Percentiles rank a stretch among this genome's conserved stretches.
Conservation (phyloP, 2,797 vertebrate species). For the Yasuhikotakia modesta region DNA sequence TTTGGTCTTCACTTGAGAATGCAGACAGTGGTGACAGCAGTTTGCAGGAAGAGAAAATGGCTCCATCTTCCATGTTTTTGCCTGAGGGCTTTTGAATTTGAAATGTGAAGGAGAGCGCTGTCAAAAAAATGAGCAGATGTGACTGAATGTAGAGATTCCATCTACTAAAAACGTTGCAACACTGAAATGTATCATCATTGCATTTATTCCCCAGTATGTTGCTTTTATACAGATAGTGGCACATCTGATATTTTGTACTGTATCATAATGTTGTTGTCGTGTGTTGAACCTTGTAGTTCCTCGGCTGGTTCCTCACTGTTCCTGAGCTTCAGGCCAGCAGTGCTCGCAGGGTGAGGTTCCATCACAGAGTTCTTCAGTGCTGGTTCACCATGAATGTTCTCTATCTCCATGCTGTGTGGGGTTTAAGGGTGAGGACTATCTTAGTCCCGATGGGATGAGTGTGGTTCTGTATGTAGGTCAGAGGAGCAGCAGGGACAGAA, state of each 20-base stretch:
- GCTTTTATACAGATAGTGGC: neutral
- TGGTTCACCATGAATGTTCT: slow-evolving; percentile 41
- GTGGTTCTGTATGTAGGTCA: slow-evolving; percentile 52
- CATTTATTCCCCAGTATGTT: neutral
- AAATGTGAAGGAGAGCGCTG: slow-evolving; percentile 28
- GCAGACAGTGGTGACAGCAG: slow-evolving; percentile 72
- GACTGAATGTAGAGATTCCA: slow-evolving; percentile 3
- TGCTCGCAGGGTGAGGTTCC: slow-evolving; percentile 52
- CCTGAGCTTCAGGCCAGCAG: slow-evolving; percentile 55
- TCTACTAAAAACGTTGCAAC: slow-evolving; percentile 4
- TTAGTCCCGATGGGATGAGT: slow-evolving; percentile 29
- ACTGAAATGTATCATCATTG: neutral
- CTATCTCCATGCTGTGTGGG: slow-evolving; percentile 39
- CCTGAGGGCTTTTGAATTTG: slow-evolving; percentile 65
- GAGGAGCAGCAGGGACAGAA: slow-evolving; percentile 36
- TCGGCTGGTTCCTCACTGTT: slow-evolving; percentile 63
- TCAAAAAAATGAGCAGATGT: slow-evolving; percentile 30
- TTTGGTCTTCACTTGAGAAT: slow-evolving; percentile 72
- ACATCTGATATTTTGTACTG: neutral
- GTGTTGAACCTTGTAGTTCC: slow-evolving; percentile 55
- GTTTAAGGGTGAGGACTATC: slow-evolving; percentile 42
- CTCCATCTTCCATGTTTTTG: slow-evolving; percentile 78
- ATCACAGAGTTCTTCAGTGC: slow-evolving; percentile 59
- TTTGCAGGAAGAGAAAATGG: slow-evolving; percentile 75
- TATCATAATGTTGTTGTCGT: slow-evolving; percentile 51